Conservation (phyloP, 2,888 invertebrate genomes). For the Pardosa pseudoannulata region DNA sequence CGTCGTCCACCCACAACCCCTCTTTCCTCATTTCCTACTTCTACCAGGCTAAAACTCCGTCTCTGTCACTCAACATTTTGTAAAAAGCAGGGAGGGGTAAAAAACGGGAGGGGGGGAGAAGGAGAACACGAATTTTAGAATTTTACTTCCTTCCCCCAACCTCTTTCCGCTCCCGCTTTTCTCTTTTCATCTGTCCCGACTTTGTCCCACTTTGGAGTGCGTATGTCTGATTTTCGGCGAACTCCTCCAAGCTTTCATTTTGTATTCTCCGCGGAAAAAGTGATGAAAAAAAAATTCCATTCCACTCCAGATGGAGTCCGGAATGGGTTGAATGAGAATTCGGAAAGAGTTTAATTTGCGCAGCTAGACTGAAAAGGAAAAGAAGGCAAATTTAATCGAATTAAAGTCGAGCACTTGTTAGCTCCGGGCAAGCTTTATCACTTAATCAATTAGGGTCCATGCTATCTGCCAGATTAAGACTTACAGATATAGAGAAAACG, state of each 20-base stretch:
- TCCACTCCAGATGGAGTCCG: background rate
- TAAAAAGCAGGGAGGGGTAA: too few species aligned
- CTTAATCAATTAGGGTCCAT: background rate
- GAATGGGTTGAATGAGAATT: background rate
- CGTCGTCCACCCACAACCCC: background rate
- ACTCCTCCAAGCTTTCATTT: background rate
- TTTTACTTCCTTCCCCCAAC: background rate
- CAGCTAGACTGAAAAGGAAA: background rate
- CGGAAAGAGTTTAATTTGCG: background rate
- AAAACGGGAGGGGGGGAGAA: background rate
- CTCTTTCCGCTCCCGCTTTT: background rate
- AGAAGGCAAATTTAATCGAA: background rate
- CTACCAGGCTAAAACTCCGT: background rate
- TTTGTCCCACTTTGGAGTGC: slow-evolving; percentile 5
- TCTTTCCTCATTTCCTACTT: background rate
- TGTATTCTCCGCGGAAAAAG: background rate
- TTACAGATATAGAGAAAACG: too few species aligned
- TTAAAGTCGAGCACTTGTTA: background rate
- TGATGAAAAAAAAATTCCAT: too few species aligned
- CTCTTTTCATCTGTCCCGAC: background rate
- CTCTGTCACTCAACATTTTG: background rate
- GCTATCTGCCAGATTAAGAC: too few species aligned
- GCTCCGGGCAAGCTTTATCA: background rate
- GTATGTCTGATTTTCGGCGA: background rate
- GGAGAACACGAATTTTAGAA: background rate